phyloP scores from a whole-genome alignment of 92 coral and sea anemone genomes.

The Virgularia gustaviana region DNA sequence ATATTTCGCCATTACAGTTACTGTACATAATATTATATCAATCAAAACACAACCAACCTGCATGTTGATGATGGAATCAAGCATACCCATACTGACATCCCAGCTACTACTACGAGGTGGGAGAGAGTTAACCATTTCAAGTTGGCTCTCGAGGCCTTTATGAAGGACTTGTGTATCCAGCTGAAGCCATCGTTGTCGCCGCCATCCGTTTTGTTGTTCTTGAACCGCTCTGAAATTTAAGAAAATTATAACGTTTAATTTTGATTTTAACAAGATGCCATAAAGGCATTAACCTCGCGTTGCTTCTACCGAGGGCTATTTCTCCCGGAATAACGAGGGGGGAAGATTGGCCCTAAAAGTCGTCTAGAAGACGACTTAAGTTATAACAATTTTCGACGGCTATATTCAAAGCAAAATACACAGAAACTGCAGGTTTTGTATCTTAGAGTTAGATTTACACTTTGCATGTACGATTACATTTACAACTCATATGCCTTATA shows the following conservation, averaged over 20 bases:
- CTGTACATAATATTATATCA: background rate
- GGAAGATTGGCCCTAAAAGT: too few species aligned
- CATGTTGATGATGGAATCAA: slow-evolving; percentile 72
- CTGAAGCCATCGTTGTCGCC: slow-evolving; percentile 97
- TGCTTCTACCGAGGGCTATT: too few species aligned
- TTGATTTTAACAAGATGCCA: background rate
- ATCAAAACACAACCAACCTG: slow-evolving; percentile 57
- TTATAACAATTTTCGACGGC: too few species aligned
- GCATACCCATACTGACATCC: slow-evolving; percentile 93
- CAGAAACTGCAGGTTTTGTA: too few species aligned
- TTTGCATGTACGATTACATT: too few species aligned
- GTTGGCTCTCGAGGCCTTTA: slow-evolving; percentile 83
- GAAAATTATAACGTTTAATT: background rate
- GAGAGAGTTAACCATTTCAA: slow-evolving; percentile 65
- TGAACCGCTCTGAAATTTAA: slow-evolving; percentile 66
- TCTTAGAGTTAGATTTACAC: too few species aligned
- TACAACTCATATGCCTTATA: too few species aligned
- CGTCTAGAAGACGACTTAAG: too few species aligned
- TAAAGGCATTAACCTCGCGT: too few species aligned
- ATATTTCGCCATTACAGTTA: too few species aligned
- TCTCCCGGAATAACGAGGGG: too few species aligned
- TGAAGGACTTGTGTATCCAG: slow-evolving; percentile 90
- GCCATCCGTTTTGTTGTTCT: slow-evolving; percentile 95
- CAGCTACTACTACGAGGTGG: slow-evolving; percentile 70
- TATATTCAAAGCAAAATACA: too few species aligned